These are phyloP conservation scores for Pantherophis vulpinus DNA, from an alignment of 2,797 vertebrate genomes.

Conservation along the genomic window DNA sequence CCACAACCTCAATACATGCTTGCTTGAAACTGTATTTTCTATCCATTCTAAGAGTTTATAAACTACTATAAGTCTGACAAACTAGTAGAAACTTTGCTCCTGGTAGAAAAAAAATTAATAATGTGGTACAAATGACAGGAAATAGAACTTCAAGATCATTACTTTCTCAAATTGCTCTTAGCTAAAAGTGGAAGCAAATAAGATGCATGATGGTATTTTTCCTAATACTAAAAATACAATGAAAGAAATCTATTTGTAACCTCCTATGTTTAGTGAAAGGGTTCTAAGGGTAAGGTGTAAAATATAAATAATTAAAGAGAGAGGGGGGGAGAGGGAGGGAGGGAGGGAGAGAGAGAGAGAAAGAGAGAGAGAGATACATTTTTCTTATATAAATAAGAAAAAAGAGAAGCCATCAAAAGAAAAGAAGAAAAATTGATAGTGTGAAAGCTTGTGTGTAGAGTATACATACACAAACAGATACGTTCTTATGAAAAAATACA, in stretches of 20 bases:
- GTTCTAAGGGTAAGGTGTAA: not conserved
- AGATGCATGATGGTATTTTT: not conserved
- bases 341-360: too few relatives aligned
- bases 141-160: conserved; percentile 8
- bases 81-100: not conserved
- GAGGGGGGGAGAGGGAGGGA: too few relatives aligned
- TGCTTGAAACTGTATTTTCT: not conserved
- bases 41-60: not conserved
- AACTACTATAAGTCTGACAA: not conserved
- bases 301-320: not conserved
- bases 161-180: not conserved
- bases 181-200: not conserved
- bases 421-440: not conserved
- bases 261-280: not conserved
- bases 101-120: not conserved
- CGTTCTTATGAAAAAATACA: not conserved
- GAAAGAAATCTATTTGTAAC: not conserved
- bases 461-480: not conserved
- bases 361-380: too few relatives aligned
- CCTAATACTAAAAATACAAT: not conserved
- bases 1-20: not conserved
- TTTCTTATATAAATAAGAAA: too few relatives aligned
- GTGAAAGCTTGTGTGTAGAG: not conserved
- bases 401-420: too few relatives aligned
- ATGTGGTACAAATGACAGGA: conserved; percentile 4